Evolutionary conservation across 2,113 vertebrate species (phyloP).

Genomic region (Dasyurus viverrinus): DNA sequence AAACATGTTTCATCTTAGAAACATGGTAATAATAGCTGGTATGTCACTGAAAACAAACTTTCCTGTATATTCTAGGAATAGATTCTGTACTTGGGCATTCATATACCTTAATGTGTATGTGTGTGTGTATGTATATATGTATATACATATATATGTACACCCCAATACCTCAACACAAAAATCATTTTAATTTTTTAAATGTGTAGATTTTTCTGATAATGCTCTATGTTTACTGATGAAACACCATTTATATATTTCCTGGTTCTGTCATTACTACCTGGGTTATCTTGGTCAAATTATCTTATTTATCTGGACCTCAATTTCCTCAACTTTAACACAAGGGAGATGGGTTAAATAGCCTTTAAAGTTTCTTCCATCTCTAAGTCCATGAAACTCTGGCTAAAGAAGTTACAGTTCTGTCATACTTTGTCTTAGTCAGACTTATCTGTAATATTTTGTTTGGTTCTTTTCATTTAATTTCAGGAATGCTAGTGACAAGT

Average conservation of each 20-base stretch:
- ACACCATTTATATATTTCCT: background rate
- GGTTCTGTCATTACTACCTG: background rate
- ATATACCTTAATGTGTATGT: background rate
- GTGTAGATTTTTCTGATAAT: background rate
- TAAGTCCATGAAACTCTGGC: background rate
- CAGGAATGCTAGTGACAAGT: background rate
- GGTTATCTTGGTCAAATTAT: background rate
- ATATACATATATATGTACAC: too few relatives aligned
- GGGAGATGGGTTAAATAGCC: background rate
- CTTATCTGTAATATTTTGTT: background rate
- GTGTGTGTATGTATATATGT: too few relatives aligned
- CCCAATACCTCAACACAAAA: background rate
- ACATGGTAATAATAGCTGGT: background rate
- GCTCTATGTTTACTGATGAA: constrained; percentile 15
- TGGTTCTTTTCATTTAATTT: background rate
- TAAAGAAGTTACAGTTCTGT: background rate
- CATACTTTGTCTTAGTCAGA: background rate
- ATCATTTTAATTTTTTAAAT: background rate
- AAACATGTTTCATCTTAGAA: background rate
- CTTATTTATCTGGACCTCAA: background rate
- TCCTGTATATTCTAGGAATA: background rate
- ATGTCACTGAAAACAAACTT: background rate
- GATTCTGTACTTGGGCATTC: background rate
- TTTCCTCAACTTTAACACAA: background rate
- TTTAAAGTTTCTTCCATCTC: background rate